A percentile compares a stretch with the other conserved stretches of the same genome.
These are phyloP conservation scores for Sardina pilchardus DNA, from an alignment of 2,113 vertebrate genomes.

Conservation along the genomic window DNA sequence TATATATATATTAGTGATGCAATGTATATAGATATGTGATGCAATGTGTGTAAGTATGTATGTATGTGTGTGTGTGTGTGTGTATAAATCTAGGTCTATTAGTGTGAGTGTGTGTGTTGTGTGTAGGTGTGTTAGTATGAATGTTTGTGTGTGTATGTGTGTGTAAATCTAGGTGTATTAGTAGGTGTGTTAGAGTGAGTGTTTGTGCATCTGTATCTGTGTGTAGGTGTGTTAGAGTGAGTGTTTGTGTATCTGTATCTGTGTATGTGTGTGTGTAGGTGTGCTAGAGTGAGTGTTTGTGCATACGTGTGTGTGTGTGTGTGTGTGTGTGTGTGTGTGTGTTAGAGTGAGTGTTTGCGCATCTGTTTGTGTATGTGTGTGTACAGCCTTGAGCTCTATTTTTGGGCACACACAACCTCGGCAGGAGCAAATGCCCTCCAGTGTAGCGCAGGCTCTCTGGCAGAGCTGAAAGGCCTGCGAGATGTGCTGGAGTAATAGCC, in stretches of 20 bases:
- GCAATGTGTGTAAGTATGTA: conserved; percentile 16
- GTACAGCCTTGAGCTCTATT: not conserved
- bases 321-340: conserved; percentile 24
- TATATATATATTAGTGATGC: conserved; percentile 38
- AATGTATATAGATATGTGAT: not conserved
- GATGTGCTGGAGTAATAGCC: not conserved
- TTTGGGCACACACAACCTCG: conserved; percentile 44
- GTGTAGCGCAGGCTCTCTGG: not conserved
- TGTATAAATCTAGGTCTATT: not conserved
- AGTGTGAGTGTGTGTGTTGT: conserved; percentile 28
- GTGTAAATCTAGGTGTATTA: not conserved
- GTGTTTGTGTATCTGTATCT: conserved; percentile 15
- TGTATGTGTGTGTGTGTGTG: conserved; percentile 21
- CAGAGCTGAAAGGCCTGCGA: not conserved
- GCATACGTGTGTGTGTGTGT: not conserved
- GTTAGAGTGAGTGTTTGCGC: not conserved
- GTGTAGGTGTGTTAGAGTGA: not conserved
- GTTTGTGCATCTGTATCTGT: conserved; percentile 34
- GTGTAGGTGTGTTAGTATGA: not conserved
- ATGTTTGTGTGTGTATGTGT: not conserved
- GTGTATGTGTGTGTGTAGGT: not conserved
- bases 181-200: conserved; percentile 16
- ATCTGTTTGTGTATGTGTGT: not conserved
- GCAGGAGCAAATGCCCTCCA: conserved; percentile 6
- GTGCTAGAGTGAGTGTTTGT: not conserved